Evolutionary conservation across 2,888 invertebrate genomes (phyloP), one percentile per base, ranked within the genome.

Genomic region (Rhamphomyia laevipes): DNA sequence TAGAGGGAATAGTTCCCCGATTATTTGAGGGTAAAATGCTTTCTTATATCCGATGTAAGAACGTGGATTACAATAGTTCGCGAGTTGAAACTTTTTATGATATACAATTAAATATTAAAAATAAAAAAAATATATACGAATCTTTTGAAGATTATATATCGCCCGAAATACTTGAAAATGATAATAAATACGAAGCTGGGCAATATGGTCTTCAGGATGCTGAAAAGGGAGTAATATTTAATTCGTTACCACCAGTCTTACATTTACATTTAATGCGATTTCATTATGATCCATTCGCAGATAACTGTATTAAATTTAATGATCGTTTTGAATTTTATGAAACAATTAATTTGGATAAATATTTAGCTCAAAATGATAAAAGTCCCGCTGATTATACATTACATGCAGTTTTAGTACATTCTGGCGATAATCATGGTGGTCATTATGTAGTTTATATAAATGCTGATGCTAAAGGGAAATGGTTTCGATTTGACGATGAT

Each of bases 401-500:
- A 46, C 95, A 96, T 65, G 95, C 96, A 18, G 97, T 99, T 45
- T 76, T 99, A 53, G 99, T 99, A n/a, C 99, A 99, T 72, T 94
- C 94, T 49, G 97, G 97, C 0, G 97, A 99, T 71, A 97, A 97
- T 74, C 96, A 97, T 64, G 96, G 96, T 12, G 99, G 99, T 0
- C 99, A 99, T 71, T 99, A 99, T 71, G 96, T 99, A 51, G 97
- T 97, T 48, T 99, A 95, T 72, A 96, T 99, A 62, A 97, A 97
- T 74, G 97, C 97, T 0, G 85, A 84, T 64, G 92, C 93, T 27
- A 93, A 93, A 66, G 91, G 90, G 53, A 88, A 86, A 76, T 90
- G 89, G 73, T 69, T 66, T 58, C 97, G 99, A 72, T 99, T 99
- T 73, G 99, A 99, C 68, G 99, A 99, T 69, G 99, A 99, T 70